These are phyloP conservation scores for Gari tellinella DNA, from an alignment of 2,888 invertebrate genomes.

Conservation along the genomic window DNA sequence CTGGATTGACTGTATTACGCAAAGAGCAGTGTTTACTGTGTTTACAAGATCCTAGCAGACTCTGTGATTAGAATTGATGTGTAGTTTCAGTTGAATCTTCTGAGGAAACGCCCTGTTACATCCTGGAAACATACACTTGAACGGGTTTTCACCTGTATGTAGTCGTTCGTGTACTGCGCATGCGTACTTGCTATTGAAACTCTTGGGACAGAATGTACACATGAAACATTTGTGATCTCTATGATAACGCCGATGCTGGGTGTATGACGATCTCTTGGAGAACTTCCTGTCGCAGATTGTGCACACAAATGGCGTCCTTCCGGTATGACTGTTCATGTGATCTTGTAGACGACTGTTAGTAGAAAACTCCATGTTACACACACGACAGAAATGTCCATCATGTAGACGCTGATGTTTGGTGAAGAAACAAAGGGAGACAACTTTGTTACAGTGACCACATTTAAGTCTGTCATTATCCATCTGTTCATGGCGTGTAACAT, in stretches of 20 bases:
- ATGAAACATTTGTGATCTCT: constrained; percentile 43
- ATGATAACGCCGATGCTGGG: constrained; percentile 58
- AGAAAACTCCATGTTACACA: constrained; percentile 51
- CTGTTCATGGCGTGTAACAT: constrained; percentile 39
- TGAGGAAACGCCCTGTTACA: constrained; percentile 51
- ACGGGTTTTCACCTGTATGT: constrained; percentile 59
- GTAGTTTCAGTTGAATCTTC: constrained; percentile 57
- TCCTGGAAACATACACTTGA: constrained; percentile 51
- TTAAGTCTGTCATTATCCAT: constrained; percentile 39
- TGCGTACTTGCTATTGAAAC: constrained; percentile 58
- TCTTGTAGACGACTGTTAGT: constrained; percentile 55
- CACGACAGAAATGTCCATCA: constrained; percentile 50
- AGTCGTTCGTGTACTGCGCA: constrained; percentile 53
- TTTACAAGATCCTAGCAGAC: too few species aligned
- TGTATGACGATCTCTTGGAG: constrained; percentile 51
- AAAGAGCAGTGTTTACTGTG: too few species aligned
- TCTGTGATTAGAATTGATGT: constrained; percentile 11
- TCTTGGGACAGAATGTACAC: constrained; percentile 49
- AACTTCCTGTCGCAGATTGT: constrained; percentile 48
- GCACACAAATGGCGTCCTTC: constrained; percentile 42
- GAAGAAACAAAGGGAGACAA: constrained; percentile 54
- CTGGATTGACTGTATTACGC: too few species aligned
- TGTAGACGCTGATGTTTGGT: constrained; percentile 54
- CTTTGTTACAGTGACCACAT: constrained; percentile 53
- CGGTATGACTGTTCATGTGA: constrained; percentile 49